These are phyloP conservation scores for Florisuga fusca DNA, from an alignment of 2,797 vertebrate species.

Conservation along the genomic window DNA sequence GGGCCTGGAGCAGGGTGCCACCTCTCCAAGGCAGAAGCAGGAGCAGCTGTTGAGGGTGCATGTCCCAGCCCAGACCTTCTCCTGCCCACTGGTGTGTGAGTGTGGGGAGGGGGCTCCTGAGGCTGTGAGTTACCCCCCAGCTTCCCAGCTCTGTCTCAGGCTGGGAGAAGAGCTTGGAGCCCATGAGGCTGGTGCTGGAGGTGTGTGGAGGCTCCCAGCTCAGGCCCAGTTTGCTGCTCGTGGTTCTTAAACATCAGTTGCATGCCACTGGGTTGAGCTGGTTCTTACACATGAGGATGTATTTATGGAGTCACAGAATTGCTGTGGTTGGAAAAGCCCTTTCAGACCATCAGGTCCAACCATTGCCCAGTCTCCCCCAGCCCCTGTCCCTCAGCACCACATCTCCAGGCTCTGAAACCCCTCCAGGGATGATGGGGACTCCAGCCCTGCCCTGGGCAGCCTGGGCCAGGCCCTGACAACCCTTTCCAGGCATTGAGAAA, in stretches of 20 bases:
- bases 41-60: rapidly evolving
- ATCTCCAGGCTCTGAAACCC: too few relatives aligned
- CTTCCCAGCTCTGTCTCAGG: rapidly evolving
- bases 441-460: too few relatives aligned
- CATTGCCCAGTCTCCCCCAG: too few relatives aligned
- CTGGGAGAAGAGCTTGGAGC: neutral
- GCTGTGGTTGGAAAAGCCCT: too few relatives aligned
- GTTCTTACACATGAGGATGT: neutral
- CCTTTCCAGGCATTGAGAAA: too few relatives aligned
- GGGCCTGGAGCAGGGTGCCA: rapidly evolving
- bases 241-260: neutral
- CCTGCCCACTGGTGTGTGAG: neutral
- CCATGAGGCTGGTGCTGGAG: neutral
- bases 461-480: too few relatives aligned
- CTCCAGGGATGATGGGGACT: too few relatives aligned
- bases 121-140: neutral
- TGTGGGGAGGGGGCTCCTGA: neutral
- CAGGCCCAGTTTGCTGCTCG: neutral
- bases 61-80: neutral
- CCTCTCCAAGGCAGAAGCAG: neutral
- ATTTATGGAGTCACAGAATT: too few relatives aligned
- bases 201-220: neutral
- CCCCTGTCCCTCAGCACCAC: too few relatives aligned
- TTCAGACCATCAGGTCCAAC: too few relatives aligned
- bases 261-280: neutral